Evolutionary conservation across 2,113 vertebrate species (phyloP).

Genomic region (Nycticorax nycticorax): DNA sequence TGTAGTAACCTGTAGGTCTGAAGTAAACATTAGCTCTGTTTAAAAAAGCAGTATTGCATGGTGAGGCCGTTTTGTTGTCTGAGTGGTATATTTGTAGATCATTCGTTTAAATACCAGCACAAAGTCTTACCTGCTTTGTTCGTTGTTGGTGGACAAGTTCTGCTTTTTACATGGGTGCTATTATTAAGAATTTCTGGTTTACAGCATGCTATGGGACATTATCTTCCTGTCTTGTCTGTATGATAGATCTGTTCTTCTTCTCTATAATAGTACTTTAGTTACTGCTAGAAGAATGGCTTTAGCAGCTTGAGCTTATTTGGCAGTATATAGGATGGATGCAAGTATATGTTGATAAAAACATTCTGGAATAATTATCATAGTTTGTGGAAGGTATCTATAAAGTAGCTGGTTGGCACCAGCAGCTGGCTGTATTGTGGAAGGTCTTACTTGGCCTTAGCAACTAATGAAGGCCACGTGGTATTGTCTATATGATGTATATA

Average conservation of each 20-base stretch:
- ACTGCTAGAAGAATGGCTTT: neutral
- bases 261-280: neutral
- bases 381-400: neutral
- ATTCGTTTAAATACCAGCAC: neutral
- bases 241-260: neutral
- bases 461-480: neutral
- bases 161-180: neutral
- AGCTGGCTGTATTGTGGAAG: neutral
- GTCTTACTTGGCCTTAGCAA: neutral
- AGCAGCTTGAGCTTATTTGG: neutral
- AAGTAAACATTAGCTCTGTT: conserved; percentile 13
- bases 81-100: neutral
- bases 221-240: neutral
- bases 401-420: neutral
- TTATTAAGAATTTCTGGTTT: neutral
- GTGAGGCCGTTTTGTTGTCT: neutral
- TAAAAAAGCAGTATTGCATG: neutral
- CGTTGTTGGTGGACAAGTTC: neutral
- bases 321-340: neutral
- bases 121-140: neutral
- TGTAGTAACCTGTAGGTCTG: conserved; percentile 42
- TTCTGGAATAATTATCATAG: neutral
- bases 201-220: neutral
- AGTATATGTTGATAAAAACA: neutral
- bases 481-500: neutral